phyloP scores from a whole-genome alignment of 2,113 vertebrate species.

The Barnardius zonarius region DNA sequence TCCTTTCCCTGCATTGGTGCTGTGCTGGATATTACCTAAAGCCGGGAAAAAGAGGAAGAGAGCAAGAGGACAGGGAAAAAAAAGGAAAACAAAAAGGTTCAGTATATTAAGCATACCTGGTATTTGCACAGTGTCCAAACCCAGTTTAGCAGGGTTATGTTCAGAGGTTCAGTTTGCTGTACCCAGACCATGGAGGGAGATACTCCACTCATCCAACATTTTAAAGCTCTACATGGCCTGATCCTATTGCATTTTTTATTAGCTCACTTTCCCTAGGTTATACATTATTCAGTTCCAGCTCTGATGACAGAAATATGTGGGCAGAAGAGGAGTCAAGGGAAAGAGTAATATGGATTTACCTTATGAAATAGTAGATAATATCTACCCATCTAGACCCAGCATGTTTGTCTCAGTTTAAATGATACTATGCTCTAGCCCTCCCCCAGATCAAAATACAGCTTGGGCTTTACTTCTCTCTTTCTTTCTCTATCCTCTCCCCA shows the following conservation, averaged over 20 bases:
- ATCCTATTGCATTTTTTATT: conserved; percentile 8
- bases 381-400: neutral
- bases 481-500: neutral
- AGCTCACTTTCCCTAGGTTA: neutral
- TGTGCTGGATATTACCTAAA: conserved; percentile 77
- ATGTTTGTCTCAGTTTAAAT: neutral
- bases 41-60: neutral
- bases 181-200: neutral
- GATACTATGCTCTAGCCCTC: neutral
- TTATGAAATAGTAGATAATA: neutral
- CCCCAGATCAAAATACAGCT: neutral
- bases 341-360: conserved; percentile 7
- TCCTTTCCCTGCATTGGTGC: conserved; percentile 41
- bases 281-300: conserved; percentile 34
- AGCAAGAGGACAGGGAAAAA: neutral
- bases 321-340: neutral
- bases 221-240: neutral
- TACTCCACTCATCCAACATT: neutral
- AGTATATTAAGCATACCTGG: neutral
- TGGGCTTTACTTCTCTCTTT: neutral
- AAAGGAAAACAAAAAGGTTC: neutral
- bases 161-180: neutral
- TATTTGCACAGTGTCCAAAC: neutral
- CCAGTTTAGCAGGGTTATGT: neutral
- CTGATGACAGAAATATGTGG: neutral